Conservation (phyloP, 2,797 vertebrate species). For the Trematomus bernacchii region DNA sequence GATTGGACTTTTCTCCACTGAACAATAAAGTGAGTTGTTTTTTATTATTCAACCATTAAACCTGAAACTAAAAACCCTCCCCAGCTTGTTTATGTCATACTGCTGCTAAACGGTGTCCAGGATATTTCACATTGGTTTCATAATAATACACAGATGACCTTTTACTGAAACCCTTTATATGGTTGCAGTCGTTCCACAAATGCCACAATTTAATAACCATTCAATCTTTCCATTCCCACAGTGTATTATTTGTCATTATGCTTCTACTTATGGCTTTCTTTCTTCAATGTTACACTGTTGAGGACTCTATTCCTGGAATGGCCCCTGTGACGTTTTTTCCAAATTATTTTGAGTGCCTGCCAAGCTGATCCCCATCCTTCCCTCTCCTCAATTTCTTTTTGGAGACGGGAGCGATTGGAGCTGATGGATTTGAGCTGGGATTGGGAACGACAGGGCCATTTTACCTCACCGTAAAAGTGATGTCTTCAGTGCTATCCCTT, state of each 20-base stretch:
- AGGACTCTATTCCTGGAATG: conserved; percentile 53
- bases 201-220: conserved; percentile 52
- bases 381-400: conserved; percentile 42
- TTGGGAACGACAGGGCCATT: conserved; percentile 66
- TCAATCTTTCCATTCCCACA: conserved; percentile 53
- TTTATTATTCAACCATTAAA: background rate
- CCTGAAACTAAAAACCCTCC: background rate
- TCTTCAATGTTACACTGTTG: conserved; percentile 38
- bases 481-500: conserved; percentile 55
- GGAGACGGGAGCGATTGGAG: conserved; percentile 27
- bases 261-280: conserved; percentile 31
- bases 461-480: conserved; percentile 59
- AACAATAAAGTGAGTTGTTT: background rate
- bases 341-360: conserved; percentile 64
- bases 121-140: conserved; percentile 6
- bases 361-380: conserved; percentile 50
- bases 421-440: conserved; percentile 73
- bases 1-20: background rate
- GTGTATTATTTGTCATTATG: conserved; percentile 66
- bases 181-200: conserved; percentile 47
- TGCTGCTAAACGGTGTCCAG: conserved; percentile 11
- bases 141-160: conserved; percentile 47
- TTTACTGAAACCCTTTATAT: conserved; percentile 24
- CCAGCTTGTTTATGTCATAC: conserved; percentile 18
- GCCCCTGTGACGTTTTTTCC: conserved; percentile 51